Base-by-base conservation (phyloP, 2,888 invertebrate species). In the Conops quadrifasciatus region DNA sequence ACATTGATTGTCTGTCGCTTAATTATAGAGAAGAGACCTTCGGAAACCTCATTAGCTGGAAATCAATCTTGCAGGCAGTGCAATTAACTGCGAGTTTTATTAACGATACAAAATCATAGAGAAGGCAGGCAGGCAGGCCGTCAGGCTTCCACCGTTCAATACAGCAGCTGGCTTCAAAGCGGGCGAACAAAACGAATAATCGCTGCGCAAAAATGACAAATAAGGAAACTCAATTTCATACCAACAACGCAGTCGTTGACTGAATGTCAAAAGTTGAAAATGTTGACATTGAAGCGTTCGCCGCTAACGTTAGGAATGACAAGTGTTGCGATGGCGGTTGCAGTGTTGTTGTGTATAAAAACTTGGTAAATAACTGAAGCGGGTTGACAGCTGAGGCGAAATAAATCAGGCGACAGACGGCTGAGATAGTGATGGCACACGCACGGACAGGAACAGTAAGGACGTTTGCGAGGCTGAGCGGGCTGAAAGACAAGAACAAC, bases 211-310 rank as follows among this genome's bases (percentile, higher is more conserved):
- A 56, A 47, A 5, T 13, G 13, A 24, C 47, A 26, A 26, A 63
- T 47, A 63, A 63, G 63, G 63, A 63, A 63, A 45, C 16, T 15
- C 19, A 58, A 53, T n/a, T 53, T 11, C 11, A 28, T 53, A 28
- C 58, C 58, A 63, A 63, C 36, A 36, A 36, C 36, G 36, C 36
- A 9, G 4, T 36, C 36, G 36, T 9, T 36, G 47, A 47, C n/a
- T 47, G 21, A 24, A 62, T 62, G 45, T 62, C 21, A 45, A 24
- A 26, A 47, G 47, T 26, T 45, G 47, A 0, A 24, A 63, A 13
- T 26, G 24, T 45, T 63, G 63, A 26, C 63, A 63, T 63, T 63
- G 43, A 45, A 47, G 15, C 43, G 43, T 1, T 53, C 24, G 21
- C 19, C 24, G 26, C 16, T 9, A 26, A 13, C 53, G 21, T 24